Base-by-base conservation (phyloP, 2,888 invertebrate genomes). In the Campoplex nolae region DNA sequence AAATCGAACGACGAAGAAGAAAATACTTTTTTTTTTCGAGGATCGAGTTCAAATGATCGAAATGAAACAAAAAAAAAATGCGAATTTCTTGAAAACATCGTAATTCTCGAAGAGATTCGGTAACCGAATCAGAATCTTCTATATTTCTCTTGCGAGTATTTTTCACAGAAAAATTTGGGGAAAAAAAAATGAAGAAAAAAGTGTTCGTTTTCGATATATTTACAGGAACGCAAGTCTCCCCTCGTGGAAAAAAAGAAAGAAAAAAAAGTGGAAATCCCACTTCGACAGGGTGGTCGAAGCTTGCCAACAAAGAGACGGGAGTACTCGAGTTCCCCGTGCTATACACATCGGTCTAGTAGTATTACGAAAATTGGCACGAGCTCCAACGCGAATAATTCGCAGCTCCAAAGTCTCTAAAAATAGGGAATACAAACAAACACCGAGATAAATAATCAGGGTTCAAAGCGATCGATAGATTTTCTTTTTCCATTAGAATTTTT, bases 301-400 rank as follows among this genome's bases (percentile, higher is more conserved):
- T 75, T 58, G 78, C 74, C 79, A 74, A 74, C 79, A 75, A 58
- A 79, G 84, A 67, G 77, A 42, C 23, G 80, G 73, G 67, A 51
- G 67, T 68, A 54, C 78, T 77, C 38, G 71, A 73, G 51, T 70
- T 48, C 71, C 65, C 65, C 73, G 23, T 56, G 80, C 62, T 23
- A 23, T 23, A 23, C n/a, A 68, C 48, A 78, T 78, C 65, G 45
- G n/a, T 51, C 77, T 51, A 65, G 23, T 9, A 77, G 65, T 65
- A 75, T 58, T 71, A 35, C 75, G 35, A 70, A 71, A 86, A 79
- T 75, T 83, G 83, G 78, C 85, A 83, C 85, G 62, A 45, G 70
- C 58, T 16, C 65, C 78, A 75, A 42, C 68, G 16, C 9, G 38
- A 65, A 13, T 75, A 78, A 62, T 82, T 82, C 78, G 58, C 68